phyloP scores from a whole-genome alignment of 1,140 invertebrate species.

The Drosophila nigromelanica region DNA sequence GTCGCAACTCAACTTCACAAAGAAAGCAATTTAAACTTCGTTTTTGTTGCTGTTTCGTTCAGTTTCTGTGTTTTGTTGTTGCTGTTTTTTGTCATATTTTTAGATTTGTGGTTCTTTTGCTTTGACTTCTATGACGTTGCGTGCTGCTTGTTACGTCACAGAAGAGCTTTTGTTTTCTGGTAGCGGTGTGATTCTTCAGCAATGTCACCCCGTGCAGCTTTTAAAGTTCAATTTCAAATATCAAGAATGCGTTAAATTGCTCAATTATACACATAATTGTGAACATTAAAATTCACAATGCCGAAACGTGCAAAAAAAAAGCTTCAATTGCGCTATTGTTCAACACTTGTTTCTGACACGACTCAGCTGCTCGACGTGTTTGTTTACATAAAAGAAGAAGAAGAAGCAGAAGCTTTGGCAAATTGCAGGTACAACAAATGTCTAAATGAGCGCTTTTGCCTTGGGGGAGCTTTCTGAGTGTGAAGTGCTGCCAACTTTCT shows the following conservation, averaged over 20 bases:
- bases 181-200: neutral
- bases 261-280: constrained; percentile 12
- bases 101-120: constrained; percentile 17
- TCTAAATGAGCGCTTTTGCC: constrained; percentile 4
- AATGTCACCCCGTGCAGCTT: constrained; percentile 18
- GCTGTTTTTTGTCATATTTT: constrained; percentile 19
- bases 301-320: constrained; percentile 19
- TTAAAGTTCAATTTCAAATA: constrained; percentile 25
- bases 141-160: constrained; percentile 26
- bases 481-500: constrained; percentile 31
- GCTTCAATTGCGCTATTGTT: neutral
- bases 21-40: constrained; percentile 19
- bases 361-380: constrained; percentile 48
- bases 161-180: constrained; percentile 11
- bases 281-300: constrained; percentile 2
- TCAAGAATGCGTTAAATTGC: constrained; percentile 9
- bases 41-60: constrained; percentile 12
- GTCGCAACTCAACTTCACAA: neutral
- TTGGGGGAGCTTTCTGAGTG: constrained; percentile 15
- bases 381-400: constrained; percentile 53
- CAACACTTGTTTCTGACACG: constrained; percentile 13
- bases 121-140: constrained; percentile 60
- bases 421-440: constrained; percentile 22
- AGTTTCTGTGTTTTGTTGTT: constrained; percentile 14
- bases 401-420: constrained; percentile 2